Base-by-base conservation (phyloP, 2,113 vertebrate genomes). In the Nothocercus julius region DNA sequence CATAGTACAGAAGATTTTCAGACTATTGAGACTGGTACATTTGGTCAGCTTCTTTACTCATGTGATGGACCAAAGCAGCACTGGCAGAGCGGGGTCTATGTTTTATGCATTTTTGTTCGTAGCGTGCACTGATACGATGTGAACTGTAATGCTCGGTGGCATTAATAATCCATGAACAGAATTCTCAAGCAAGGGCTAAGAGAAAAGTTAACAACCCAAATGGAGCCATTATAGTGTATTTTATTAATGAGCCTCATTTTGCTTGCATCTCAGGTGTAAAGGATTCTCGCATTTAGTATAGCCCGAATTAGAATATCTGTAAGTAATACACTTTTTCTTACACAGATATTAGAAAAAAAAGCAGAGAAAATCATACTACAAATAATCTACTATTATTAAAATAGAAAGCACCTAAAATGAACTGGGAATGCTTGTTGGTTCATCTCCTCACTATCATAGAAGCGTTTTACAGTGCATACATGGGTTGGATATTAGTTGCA, bases 161-260 rank as follows among this genome's bases (percentile, higher is more conserved):
- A 84, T 96, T 82, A 95, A 94, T 96, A 96, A 96, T 82, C 84
- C 47, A 95, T 92, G 66, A 92, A 75, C 15, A 78, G 90, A 88
- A 72, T 90, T 54, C 83, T 94, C 77, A 88, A 68, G 64, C 58
- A 96, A 96, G 28, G 62, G 32, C 85, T 85, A 90, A 92, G 47
- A 88, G 58, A 79, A 81, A 92, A 90, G 82, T 93, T 96, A 92
- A 89, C 81, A 79, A 79, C 82, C 42, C 66, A 97, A 96, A 90
- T 36, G 47, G 72, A 90, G 69, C 62, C 69, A 75, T 95, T 93
- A 90, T 22, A 19, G 27, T 86, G 58, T 95, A 79, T 83, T 92
- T 97, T 96, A 96, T 96, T 96, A 84, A 95, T 93, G 77, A 93
- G 38, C 21, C 58, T 22, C 69, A 62, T 94, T 68, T 61, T 90